These are phyloP conservation scores for Falco berigora DNA, from an alignment of 2,797 vertebrate genomes.

Conservation along the genomic window DNA sequence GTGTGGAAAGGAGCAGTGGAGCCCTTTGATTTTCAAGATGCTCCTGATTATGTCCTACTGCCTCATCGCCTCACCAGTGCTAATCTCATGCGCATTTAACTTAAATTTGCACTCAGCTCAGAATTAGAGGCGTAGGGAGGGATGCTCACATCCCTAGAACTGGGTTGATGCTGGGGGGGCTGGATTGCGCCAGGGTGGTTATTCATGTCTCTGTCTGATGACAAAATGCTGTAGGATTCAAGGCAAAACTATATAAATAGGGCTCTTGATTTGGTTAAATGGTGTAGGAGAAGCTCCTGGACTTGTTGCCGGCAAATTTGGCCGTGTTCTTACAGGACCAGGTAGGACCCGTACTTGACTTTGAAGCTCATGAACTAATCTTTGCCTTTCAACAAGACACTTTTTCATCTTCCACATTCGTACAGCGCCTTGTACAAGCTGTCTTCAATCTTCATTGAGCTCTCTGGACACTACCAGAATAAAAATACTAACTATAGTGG, in stretches of 20 bases:
- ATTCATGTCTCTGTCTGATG: background rate
- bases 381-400: background rate
- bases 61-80: background rate
- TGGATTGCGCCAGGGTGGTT: background rate
- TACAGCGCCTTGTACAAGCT: background rate
- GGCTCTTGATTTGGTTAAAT: background rate
- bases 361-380: background rate
- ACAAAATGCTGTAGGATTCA: background rate
- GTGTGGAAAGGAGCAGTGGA: background rate
- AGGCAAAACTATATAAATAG: background rate
- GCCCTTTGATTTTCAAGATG: background rate
- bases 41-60: background rate
- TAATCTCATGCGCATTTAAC: rapidly evolving
- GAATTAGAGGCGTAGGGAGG: background rate
- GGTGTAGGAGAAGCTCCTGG: background rate
- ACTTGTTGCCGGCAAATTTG: background rate
- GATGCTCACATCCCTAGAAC: background rate
- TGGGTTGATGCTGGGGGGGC: background rate
- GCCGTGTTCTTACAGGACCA: background rate
- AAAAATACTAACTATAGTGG: background rate
- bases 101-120: background rate
- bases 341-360: background rate
- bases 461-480: background rate
- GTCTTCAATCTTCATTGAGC: background rate
- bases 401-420: background rate